These are phyloP conservation scores for Nomada lathburiana DNA, from an alignment of 2,888 invertebrate genomes.

Conservation along the genomic window DNA sequence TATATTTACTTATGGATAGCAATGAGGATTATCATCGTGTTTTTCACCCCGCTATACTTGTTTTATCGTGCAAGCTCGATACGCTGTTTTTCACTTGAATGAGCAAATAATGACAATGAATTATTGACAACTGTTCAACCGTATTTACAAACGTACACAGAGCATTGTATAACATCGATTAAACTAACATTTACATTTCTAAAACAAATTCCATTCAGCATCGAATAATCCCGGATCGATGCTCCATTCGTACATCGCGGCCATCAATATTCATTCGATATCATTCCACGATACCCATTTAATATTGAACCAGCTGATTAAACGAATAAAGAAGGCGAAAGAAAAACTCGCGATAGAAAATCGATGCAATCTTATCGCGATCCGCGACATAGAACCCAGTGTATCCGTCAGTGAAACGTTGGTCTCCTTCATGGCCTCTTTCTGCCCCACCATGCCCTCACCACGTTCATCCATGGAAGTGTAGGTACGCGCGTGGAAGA, in stretches of 20 bases:
- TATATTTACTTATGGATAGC: not conserved
- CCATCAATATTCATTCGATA: no score
- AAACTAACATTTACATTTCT: not conserved
- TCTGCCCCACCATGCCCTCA: conserved; percentile 58
- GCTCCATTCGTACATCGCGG: no score
- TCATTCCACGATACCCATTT: no score
- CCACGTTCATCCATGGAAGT: conserved; percentile 62
- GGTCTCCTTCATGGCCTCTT: conserved; percentile 64
- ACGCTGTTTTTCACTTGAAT: not conserved
- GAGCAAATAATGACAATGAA: conserved; percentile 4
- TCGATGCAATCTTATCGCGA: not conserved
- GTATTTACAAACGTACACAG: not conserved
- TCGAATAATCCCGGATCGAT: no score
- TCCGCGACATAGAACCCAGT: not conserved
- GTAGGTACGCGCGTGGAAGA: conserved; percentile 74
- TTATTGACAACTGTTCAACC: conserved; percentile 23
- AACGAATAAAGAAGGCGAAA: not conserved
- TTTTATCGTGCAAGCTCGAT: not conserved
- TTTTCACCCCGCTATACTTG: not conserved
- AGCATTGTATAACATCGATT: not conserved
- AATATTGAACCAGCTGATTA: no score
- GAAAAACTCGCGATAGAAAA: not conserved
- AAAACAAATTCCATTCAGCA: not conserved
- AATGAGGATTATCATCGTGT: not conserved
- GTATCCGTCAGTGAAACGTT: conserved; percentile 51